phyloP scores from a whole-genome alignment of 2,888 invertebrate genomes.

The Amphimallon solstitiale region DNA sequence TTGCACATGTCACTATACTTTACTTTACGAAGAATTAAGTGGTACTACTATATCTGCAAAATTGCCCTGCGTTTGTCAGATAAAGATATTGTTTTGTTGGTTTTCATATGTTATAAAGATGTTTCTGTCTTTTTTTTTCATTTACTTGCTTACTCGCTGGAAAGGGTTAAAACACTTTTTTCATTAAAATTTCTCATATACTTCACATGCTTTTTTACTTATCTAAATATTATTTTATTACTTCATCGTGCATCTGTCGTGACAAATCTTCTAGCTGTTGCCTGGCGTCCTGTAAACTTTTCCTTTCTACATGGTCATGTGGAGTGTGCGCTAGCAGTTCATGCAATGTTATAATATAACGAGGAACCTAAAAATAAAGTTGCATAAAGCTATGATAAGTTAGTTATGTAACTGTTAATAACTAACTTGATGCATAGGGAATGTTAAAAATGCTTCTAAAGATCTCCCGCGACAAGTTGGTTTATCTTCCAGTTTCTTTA shows the following conservation, averaged over 20 bases:
- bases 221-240: conserved; percentile 51
- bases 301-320: conserved; percentile 91
- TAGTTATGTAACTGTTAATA: not conserved
- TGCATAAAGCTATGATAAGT: not conserved
- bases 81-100: too few relatives aligned
- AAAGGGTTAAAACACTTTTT: too few relatives aligned
- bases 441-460: conserved; percentile 88
- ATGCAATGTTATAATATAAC: conserved; percentile 91
- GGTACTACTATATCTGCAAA: too few relatives aligned
- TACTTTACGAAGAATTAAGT: too few relatives aligned
- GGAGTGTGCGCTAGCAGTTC: conserved; percentile 92
- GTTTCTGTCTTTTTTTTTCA: too few relatives aligned
- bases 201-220: too few relatives aligned
- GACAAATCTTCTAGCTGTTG: conserved; percentile 88
- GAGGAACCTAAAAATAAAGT: conserved; percentile 75
- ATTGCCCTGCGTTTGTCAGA: too few relatives aligned
- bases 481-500: conserved; percentile 86
- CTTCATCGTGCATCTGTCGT: conserved; percentile 89
- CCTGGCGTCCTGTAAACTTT: conserved; percentile 87
- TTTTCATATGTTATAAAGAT: too few relatives aligned
- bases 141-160: too few relatives aligned
- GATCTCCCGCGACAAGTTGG: conserved; percentile 86
- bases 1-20: too few relatives aligned
- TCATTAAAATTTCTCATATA: too few relatives aligned
- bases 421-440: conserved; percentile 92